Percentiles rank a stretch among this genome's conserved stretches.
phyloP scores from a whole-genome alignment of 2,888 invertebrate species.

The Pristionchus japonicus region DNA sequence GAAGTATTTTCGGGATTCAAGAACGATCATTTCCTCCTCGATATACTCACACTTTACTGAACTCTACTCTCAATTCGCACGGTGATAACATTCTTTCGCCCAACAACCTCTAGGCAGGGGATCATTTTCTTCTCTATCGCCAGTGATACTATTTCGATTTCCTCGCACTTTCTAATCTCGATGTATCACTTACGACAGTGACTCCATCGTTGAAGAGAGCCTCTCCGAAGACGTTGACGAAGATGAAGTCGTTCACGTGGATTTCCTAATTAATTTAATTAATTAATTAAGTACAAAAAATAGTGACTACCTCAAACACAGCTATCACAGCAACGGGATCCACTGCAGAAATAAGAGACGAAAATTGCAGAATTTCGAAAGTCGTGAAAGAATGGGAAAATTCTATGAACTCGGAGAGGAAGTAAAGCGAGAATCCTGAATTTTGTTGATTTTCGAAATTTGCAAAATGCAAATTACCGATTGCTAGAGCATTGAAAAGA shows the following conservation, averaged over 20 bases:
- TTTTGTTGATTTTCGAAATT: background rate
- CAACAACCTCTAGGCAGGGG: background rate
- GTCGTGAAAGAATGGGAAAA: constrained; percentile 59
- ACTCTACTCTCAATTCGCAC: background rate
- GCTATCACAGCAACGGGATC: constrained; percentile 51
- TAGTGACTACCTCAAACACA: constrained; percentile 4
- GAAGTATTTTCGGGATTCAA: no score
- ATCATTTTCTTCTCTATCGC: background rate
- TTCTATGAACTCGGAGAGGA: constrained; percentile 52
- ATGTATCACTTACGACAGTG: constrained; percentile 82
- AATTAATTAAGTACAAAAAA: background rate
- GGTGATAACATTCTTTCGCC: background rate
- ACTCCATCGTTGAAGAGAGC: constrained; percentile 97
- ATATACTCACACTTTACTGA: no score
- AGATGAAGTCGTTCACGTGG: constrained; percentile 96
- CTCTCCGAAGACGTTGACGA: constrained; percentile 98
- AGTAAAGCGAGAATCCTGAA: constrained; percentile 58
- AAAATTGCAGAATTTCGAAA: constrained; percentile 54
- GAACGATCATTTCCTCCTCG: no score
- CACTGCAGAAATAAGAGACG: constrained; percentile 43
- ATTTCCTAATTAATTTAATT: constrained; percentile 50
- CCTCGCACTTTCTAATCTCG: no score
- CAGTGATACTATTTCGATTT: no score
- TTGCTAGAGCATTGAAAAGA: constrained; percentile 88
- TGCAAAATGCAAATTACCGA: constrained; percentile 62